Conservation (phyloP, 2,888 invertebrate genomes). For the Limulus polyphemus region DNA sequence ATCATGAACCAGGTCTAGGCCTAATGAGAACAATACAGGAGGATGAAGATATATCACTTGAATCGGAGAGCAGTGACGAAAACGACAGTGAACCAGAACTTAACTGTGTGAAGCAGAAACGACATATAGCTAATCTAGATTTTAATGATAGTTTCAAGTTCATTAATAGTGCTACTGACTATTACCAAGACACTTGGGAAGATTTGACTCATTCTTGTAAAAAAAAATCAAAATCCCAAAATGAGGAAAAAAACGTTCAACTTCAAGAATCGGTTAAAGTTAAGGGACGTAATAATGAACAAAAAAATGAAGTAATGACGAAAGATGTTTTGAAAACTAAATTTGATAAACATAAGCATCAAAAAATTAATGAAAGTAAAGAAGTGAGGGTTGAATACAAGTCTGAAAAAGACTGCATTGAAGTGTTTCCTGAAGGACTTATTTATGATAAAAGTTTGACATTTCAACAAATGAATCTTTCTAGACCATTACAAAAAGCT, state of each 20-base stretch:
- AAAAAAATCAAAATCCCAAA: neutral
- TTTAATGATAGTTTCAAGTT: neutral
- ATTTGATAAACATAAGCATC: constrained; percentile 1
- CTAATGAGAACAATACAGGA: constrained; percentile 21
- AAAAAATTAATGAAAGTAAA: constrained; percentile 9
- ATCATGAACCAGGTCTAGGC: neutral
- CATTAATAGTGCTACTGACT: neutral
- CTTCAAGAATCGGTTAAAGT: neutral
- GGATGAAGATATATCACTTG: constrained; percentile 14
- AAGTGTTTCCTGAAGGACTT: constrained; percentile 1
- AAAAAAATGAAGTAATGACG: neutral
- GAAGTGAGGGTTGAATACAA: neutral
- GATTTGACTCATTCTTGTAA: too few relatives aligned
- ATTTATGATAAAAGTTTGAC: constrained; percentile 25
- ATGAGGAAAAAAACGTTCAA: neutral
- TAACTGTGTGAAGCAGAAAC: neutral
- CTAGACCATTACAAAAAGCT: constrained; percentile 83
- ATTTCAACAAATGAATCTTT: constrained; percentile 85
- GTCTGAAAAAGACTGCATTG: neutral
- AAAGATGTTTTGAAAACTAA: neutral
- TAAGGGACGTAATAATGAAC: neutral
- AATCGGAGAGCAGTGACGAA: constrained; percentile 9
- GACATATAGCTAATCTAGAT: neutral
- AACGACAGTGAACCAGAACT: constrained; percentile 4
- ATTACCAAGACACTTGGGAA: constrained; percentile 1